phyloP scores from a whole-genome alignment of 2,888 invertebrate species.

The Morpho achilles region DNA sequence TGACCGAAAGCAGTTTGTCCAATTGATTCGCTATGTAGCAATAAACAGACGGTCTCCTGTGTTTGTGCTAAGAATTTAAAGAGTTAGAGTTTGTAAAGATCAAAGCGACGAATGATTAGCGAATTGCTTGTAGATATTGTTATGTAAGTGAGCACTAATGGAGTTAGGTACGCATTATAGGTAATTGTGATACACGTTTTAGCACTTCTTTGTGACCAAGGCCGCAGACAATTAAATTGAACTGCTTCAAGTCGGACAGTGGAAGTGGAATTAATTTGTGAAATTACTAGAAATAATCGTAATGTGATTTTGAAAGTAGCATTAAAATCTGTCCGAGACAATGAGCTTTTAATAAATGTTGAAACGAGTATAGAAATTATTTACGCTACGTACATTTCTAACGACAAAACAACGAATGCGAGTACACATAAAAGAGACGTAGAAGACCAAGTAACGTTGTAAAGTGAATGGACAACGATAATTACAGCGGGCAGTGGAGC shows the following conservation, averaged over 20 bases:
- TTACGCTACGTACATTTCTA: conserved; percentile 63
- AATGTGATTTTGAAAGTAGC: conserved; percentile 61
- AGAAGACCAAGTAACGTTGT: conserved; percentile 68
- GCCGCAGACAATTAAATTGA: conserved; percentile 17
- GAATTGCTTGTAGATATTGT: conserved; percentile 61
- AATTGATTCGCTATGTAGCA: conserved; percentile 65
- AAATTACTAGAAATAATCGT: conserved; percentile 55
- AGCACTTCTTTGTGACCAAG: conserved; percentile 59
- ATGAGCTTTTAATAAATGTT: conserved; percentile 65
- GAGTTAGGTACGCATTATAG: conserved; percentile 38
- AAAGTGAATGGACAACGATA: conserved; percentile 74
- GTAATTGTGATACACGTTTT: conserved; percentile 46
- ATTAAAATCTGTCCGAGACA: conserved; percentile 62
- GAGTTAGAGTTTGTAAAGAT: conserved; percentile 63
- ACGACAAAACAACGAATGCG: conserved; percentile 51
- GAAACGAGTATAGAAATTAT: conserved; percentile 65
- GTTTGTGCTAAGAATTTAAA: conserved; percentile 69
- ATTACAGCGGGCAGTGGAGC: conserved; percentile 60
- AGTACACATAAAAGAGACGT: conserved; percentile 63
- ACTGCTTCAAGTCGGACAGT: conserved; percentile 10
- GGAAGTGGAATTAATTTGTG: conserved; percentile 29
- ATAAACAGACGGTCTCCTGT: conserved; percentile 50
- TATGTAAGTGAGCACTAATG: conserved; percentile 60
- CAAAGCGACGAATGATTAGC: conserved; percentile 64
- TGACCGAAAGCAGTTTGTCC: conserved; percentile 61